Conservation (phyloP, 2,113 vertebrate genomes). For the Ptilonorhynchus violaceus region DNA sequence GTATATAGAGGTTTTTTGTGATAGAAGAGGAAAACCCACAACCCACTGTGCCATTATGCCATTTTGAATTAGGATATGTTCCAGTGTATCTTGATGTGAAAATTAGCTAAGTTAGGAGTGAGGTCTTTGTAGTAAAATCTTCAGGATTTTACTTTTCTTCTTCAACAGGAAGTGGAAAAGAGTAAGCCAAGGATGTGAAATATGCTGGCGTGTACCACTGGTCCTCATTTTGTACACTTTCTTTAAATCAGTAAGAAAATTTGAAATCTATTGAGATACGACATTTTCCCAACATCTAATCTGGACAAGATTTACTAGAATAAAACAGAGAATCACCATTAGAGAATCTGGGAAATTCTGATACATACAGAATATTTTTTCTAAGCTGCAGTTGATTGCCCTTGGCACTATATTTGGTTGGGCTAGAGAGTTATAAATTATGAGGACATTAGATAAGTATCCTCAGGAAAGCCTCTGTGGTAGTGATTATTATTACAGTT, state of each 20-base stretch:
- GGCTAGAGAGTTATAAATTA: slow-evolving; percentile 29
- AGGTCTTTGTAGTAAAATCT: neutral
- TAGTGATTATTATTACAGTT: slow-evolving; percentile 49
- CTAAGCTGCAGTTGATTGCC: slow-evolving; percentile 11
- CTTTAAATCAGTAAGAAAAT: neutral
- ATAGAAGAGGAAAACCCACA: neutral
- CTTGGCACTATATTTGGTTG: slow-evolving; percentile 1
- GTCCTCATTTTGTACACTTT: neutral
- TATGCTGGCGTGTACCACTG: neutral
- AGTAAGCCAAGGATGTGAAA: neutral
- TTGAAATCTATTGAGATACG: neutral
- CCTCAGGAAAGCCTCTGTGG: slow-evolving; percentile 28
- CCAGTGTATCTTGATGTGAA: neutral
- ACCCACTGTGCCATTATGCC: neutral
- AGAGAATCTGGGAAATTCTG: slow-evolving; percentile 9
- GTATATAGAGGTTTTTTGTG: neutral
- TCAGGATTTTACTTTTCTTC: neutral
- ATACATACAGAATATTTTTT: neutral
- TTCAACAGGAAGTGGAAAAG: neutral
- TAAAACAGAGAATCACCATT: neutral
- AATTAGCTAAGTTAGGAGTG: neutral
- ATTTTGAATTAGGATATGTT: neutral
- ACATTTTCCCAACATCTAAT: neutral
- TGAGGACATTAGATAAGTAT: slow-evolving; percentile 46
- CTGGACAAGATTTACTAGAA: neutral